Conservation (phyloP, 2,113 vertebrate species). For the Lophochroa leadbeateri region DNA sequence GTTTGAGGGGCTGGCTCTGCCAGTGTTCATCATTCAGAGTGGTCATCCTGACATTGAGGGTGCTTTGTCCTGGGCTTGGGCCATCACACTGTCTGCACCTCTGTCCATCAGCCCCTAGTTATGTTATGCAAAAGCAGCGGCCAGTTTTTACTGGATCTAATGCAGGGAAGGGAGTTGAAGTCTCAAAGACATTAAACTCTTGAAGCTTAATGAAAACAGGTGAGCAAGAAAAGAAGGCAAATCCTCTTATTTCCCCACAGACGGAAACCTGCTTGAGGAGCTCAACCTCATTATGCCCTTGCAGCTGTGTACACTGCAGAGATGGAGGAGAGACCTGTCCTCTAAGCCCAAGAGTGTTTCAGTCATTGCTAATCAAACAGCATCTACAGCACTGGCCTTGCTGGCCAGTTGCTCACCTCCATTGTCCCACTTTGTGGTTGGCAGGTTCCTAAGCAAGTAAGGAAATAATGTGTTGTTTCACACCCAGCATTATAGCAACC, state of each 20-base stretch:
- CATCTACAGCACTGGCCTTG: not conserved
- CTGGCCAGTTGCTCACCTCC: not conserved
- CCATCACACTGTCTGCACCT: fast-evolving
- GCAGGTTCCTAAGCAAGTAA: not conserved
- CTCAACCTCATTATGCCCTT: not conserved
- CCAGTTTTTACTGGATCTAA: not conserved
- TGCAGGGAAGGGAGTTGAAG: not conserved
- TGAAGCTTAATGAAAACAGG: not conserved
- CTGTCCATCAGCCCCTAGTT: not conserved
- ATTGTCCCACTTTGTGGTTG: not conserved
- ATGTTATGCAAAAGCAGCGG: not conserved
- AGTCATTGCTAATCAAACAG: not conserved
- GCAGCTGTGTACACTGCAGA: not conserved
- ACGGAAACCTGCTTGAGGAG: not conserved
- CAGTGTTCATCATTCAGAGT: not conserved
- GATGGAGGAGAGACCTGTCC: not conserved
- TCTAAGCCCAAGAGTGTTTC: not conserved
- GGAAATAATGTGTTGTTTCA: not conserved
- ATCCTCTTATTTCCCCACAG: not conserved
- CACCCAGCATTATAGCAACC: not conserved
- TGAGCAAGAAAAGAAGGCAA: not conserved
- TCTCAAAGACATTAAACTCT: not conserved
- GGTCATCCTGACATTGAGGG: not conserved
- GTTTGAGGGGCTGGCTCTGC: not conserved
- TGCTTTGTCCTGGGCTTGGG: not conserved